These are phyloP conservation scores for Neoscelio sp. DNA, from an alignment of 2,888 invertebrate genomes.

Conservation along the genomic window DNA sequence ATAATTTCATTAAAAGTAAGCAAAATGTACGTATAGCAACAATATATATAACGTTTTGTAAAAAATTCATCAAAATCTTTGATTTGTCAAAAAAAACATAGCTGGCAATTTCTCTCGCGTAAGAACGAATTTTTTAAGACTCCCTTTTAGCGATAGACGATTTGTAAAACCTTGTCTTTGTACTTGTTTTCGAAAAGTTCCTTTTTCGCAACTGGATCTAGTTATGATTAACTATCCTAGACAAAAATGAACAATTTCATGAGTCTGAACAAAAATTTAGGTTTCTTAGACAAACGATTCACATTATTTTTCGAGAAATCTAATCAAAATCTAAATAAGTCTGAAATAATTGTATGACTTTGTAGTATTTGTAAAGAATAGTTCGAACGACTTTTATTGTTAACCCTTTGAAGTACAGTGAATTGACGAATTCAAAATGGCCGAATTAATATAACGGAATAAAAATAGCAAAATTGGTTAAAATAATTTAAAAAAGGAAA, in stretches of 20 bases:
- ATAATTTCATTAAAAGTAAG: too few species aligned
- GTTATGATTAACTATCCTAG: conserved; percentile 11
- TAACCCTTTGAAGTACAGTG: too few species aligned
- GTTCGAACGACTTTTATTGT: too few species aligned
- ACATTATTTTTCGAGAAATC: conserved; percentile 49
- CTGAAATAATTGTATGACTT: conserved; percentile 28
- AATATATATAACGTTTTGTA: too few species aligned
- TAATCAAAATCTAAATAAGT: conserved; percentile 37
- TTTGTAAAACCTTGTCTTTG: conserved; percentile 37
- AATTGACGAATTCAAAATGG: too few species aligned
- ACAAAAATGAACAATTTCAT: conserved; percentile 30
- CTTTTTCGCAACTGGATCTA: conserved; percentile 21
- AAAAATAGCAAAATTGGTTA: too few species aligned
- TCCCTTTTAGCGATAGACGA: conserved; percentile 15
- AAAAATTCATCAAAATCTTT: conserved; percentile 30
- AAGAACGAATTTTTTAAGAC: conserved; percentile 37
- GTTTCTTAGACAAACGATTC: conserved; percentile 31
- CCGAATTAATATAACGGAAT: too few species aligned
- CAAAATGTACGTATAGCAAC: too few species aligned
- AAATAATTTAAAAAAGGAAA: too few species aligned
- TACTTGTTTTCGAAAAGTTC: conserved; percentile 35
- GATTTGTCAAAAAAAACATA: conserved; percentile 29
- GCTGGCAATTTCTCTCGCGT: conserved; percentile 25
- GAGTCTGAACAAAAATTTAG: conserved; percentile 33
- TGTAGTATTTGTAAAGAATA: too few species aligned